Percentiles rank a stretch among this genome's conserved stretches.
Conservation (phyloP, 2,888 invertebrate species). For the Apamea monoglypha region DNA sequence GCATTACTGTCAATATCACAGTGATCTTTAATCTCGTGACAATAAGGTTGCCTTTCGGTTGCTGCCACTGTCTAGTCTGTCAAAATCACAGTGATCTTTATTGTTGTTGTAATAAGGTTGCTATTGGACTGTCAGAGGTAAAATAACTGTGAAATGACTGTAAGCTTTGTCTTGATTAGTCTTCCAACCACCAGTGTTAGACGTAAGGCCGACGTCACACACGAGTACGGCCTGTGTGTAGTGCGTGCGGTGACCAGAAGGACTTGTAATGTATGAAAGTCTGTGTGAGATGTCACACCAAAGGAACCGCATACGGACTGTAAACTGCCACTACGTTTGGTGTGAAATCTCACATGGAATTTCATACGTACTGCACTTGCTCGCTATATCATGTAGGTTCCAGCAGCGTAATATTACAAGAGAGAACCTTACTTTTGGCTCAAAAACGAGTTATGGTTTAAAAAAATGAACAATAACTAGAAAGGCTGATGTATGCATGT, state of each 20-base stretch:
- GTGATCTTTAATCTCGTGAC: too few species aligned
- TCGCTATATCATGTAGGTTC: too few species aligned
- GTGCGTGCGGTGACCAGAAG: neutral
- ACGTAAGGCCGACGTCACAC: neutral
- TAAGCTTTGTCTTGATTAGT: neutral
- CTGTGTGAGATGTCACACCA: constrained; percentile 1
- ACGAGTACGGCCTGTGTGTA: neutral
- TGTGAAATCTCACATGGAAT: neutral
- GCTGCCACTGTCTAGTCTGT: too few species aligned
- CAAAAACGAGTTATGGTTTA: neutral
- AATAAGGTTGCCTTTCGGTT: too few species aligned
- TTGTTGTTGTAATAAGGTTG: too few species aligned
- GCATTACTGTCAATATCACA: neutral
- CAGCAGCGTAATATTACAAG: neutral
- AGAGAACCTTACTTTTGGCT: neutral
- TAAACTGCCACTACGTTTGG: neutral
- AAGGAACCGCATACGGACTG: constrained; percentile 2
- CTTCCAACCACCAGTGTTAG: neutral
- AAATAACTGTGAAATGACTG: too few species aligned
- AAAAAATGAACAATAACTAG: neutral
- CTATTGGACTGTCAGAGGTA: too few species aligned
- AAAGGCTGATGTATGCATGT: neutral
- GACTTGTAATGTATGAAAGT: neutral
- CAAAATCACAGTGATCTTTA: too few species aligned
- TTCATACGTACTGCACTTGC: neutral